phyloP scores from a whole-genome alignment of 2,888 invertebrate species.

The Archips crataeganus region DNA sequence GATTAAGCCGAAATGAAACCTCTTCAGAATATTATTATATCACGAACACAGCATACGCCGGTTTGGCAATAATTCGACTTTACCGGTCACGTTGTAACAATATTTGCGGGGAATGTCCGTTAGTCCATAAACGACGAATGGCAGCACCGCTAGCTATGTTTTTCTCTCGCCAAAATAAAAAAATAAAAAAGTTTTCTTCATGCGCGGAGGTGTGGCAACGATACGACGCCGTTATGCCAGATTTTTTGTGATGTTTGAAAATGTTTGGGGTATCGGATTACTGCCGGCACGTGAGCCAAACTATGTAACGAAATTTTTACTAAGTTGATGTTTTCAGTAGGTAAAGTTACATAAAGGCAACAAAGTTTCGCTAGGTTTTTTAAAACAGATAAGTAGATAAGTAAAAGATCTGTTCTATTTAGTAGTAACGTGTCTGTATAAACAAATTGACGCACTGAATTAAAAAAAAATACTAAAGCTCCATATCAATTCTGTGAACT shows the following conservation, averaged over 20 bases:
- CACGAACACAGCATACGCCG: constrained; percentile 50
- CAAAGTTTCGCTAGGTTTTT: neutral
- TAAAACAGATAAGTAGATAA: too few relatives aligned
- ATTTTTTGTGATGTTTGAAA: constrained; percentile 3
- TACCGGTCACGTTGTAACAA: constrained; percentile 55
- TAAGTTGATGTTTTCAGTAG: neutral
- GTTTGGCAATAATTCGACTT: constrained; percentile 48
- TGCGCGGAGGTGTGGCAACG: constrained; percentile 19
- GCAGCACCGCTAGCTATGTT: constrained; percentile 37
- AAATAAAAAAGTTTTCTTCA: constrained; percentile 21
- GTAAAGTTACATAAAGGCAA: neutral
- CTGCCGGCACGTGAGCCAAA: neutral
- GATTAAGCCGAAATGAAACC: too few relatives aligned
- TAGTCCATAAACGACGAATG: constrained; percentile 43
- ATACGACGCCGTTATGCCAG: constrained; percentile 3
- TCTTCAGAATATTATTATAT: constrained; percentile 37
- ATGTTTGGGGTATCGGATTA: neutral
- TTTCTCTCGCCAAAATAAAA: constrained; percentile 14
- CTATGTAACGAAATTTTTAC: neutral
- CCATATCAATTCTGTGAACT: too few relatives aligned
- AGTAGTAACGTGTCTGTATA: too few relatives aligned
- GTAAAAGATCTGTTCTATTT: too few relatives aligned
- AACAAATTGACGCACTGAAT: too few relatives aligned
- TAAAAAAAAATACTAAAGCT: too few relatives aligned
- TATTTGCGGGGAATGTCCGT: constrained; percentile 55